These are phyloP conservation scores for Lophotis ruficrista DNA, from an alignment of 2,113 vertebrate species.

Conservation along the genomic window DNA sequence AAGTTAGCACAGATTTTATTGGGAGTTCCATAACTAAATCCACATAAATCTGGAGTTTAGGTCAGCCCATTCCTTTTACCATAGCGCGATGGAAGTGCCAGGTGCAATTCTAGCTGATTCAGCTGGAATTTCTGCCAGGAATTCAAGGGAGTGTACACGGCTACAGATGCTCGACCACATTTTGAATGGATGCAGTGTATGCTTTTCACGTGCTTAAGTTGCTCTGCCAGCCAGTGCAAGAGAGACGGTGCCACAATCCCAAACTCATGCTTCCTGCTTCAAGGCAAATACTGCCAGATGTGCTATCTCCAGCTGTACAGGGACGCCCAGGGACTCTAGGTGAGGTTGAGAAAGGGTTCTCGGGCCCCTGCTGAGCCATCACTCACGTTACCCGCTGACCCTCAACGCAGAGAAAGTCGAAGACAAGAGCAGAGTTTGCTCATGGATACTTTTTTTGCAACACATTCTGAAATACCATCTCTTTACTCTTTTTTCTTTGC, in stretches of 20 bases:
- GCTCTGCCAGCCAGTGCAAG: conserved; percentile 16
- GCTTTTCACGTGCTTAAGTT: not conserved
- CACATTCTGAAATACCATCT: not conserved
- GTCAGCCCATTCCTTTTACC: conserved; percentile 29
- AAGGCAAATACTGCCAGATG: conserved; percentile 45
- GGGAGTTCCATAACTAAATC: conserved; percentile 53
- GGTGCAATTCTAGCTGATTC: conserved; percentile 62
- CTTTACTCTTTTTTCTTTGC: not conserved
- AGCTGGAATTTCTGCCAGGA: conserved; percentile 61
- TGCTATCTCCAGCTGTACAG: not conserved
- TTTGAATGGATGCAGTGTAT: conserved; percentile 38
- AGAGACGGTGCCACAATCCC: not conserved
- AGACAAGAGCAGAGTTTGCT: not conserved
- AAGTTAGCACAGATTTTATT: conserved; percentile 25
- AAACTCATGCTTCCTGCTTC: conserved; percentile 7
- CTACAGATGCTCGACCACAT: conserved; percentile 53
- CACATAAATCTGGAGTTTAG: conserved; percentile 49
- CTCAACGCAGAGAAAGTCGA: not conserved
- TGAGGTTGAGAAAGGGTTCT: not conserved
- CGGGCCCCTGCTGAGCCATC: conserved; percentile 16
- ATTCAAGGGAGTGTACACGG: not conserved
- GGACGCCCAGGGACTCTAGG: not conserved
- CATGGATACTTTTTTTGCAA: not conserved
- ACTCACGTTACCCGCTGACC: not conserved
- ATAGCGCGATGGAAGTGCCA: conserved; percentile 4